phyloP scores from a whole-genome alignment of 2,888 invertebrate species.

The Cyaniris semiargus region DNA sequence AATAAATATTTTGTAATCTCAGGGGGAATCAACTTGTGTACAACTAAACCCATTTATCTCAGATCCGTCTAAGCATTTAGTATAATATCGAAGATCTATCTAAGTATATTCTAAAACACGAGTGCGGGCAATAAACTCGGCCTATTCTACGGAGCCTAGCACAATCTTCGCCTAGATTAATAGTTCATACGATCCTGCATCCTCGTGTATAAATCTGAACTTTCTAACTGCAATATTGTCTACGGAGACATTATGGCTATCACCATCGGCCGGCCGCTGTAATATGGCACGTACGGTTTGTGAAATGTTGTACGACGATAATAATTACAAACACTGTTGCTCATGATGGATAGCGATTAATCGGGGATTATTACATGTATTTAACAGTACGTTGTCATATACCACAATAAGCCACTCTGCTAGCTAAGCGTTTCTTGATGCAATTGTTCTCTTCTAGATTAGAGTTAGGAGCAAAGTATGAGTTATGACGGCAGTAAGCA shows the following conservation, averaged over 20 bases:
- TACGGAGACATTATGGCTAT: neutral
- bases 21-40: no score
- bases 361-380: neutral
- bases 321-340: neutral
- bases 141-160: neutral
- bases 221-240: conserved; percentile 18
- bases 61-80: no score
- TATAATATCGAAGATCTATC: no score
- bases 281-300: neutral
- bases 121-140: neutral
- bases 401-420: neutral
- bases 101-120: neutral
- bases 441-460: neutral
- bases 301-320: neutral
- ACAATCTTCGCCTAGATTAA: neutral
- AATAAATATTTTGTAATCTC: no score
- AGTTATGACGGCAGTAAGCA: neutral
- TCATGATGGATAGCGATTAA: neutral
- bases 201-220: neutral
- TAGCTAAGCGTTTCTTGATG: neutral
- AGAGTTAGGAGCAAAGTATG: neutral
- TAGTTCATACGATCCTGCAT: neutral
- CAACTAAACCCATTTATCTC: no score
- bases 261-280: neutral
- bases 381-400: neutral